phyloP scores from a whole-genome alignment of 2,888 invertebrate genomes.

The Neocrepidodera transversa region DNA sequence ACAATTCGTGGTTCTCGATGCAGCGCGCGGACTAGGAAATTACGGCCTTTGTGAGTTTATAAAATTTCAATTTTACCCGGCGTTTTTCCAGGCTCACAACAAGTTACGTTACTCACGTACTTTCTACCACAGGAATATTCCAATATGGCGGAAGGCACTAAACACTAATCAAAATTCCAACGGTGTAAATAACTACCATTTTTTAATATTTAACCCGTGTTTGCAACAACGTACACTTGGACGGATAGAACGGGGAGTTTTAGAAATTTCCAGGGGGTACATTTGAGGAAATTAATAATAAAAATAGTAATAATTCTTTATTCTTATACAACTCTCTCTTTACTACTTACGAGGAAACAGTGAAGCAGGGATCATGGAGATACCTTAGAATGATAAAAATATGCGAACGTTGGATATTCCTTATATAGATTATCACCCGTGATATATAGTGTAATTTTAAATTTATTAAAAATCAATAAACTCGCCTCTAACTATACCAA shows the following conservation, averaged over 20 bases:
- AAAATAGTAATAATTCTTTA: no score
- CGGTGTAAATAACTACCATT: constrained; percentile 30
- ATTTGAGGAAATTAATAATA: no score
- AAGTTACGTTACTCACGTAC: constrained; percentile 22
- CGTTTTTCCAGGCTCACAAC: constrained; percentile 20
- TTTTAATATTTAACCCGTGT: constrained; percentile 32
- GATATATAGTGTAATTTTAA: no score
- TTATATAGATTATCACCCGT: no score
- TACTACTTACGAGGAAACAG: no score
- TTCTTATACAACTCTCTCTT: no score
- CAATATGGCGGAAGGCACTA: constrained; percentile 24
- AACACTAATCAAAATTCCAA: constrained; percentile 33
- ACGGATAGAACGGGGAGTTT: not conserved
- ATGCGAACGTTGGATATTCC: no score
- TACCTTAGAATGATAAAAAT: no score
- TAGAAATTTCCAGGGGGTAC: not conserved
- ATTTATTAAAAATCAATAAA: no score
- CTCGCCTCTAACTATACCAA: no score
- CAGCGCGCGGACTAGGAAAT: not conserved
- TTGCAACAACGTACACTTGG: constrained; percentile 1
- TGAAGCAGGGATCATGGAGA: no score
- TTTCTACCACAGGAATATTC: constrained; percentile 21
- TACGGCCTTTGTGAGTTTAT: constrained; percentile 18
- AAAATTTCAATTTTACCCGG: constrained; percentile 21
- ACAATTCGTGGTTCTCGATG: not conserved